Base-by-base conservation (phyloP, 1,140 invertebrate species). In the Plutomurus gul region DNA sequence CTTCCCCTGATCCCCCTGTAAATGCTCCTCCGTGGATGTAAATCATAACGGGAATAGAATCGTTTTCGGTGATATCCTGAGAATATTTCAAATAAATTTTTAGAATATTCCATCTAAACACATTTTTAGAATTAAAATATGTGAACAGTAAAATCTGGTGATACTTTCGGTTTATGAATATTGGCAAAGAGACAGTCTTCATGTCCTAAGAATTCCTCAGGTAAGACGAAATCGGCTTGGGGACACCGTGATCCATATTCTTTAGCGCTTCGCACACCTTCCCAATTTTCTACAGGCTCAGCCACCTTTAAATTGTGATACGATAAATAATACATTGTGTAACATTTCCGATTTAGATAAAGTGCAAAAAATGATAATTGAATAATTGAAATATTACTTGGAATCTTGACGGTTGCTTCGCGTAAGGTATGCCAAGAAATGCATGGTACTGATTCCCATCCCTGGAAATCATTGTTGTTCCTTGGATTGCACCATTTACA, bases 11-110 rank as follows among this genome's bases (percentile, higher is more conserved):
- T 18, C 88, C 88, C 22, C 25, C 25, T 13, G 30, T 37, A 47
- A 77, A 81, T 10, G 56, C 70, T n/a, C 90, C 90, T 0, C 90
- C 90, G 83, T 91, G 89, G 49, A 91, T 87, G 85, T 88, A 89
- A n/a, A 91, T 88, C 82, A 88, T 85, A 49, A 91, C 86, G 70
- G 87, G 73, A 16, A 30, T 13, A 25, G n/a, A 8, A 1, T 36
- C 27, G 27, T 36, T 10, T n/a, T 33, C 43, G 33, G 49, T 37
- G 4, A 65, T 27, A 18, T 11, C 27, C 56, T 65, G 13, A 4
- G 18, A 47, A 33, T 30, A 30, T 36, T 13, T 1, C 1, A 56
- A 56, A 30, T 8, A 13, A 56, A 4, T n/a, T n/a, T 49, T 18
- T 18, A n/a, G 46, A 43, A 43, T 13, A 13, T 10, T 46, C 25